phyloP scores from a whole-genome alignment of 2,888 invertebrate species.

The Beris chalybata region DNA sequence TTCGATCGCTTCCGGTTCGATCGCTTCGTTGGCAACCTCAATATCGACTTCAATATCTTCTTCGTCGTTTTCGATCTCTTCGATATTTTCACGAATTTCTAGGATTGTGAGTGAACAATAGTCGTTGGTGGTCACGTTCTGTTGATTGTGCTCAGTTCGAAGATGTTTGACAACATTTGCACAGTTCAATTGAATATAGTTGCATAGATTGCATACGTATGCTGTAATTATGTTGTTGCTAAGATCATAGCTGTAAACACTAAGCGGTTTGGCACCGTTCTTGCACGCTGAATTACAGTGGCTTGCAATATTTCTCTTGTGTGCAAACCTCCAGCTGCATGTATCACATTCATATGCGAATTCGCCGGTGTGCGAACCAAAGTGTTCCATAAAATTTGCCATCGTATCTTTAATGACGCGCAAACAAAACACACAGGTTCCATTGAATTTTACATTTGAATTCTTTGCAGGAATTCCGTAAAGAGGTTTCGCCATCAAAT shows the following conservation, averaged over 20 bases:
- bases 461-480: slow-evolving; percentile 5
- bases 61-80: too few relatives aligned
- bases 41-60: background rate
- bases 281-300: slow-evolving; percentile 17
- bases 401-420: slow-evolving; percentile 30
- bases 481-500: slow-evolving; percentile 18
- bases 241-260: slow-evolving; percentile 30
- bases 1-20: background rate
- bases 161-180: slow-evolving; percentile 34
- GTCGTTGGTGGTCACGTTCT: background rate
- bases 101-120: slow-evolving; percentile 5
- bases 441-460: slow-evolving; percentile 26
- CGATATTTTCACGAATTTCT: background rate
- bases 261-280: slow-evolving; percentile 10
- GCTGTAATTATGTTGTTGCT: slow-evolving; percentile 25
- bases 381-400: slow-evolving; percentile 43
- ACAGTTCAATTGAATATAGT: slow-evolving; percentile 35
- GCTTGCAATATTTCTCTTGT: slow-evolving; percentile 10
- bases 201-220: slow-evolving; percentile 33
- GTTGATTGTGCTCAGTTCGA: slow-evolving; percentile 27
- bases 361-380: slow-evolving; percentile 38
- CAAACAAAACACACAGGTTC: slow-evolving; percentile 33
- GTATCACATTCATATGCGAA: slow-evolving; percentile 25
- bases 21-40: background rate
- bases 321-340: slow-evolving; percentile 13